Percentiles rank a stretch among this genome's conserved stretches.
These are phyloP conservation scores for Scrobipalpa costella DNA, from an alignment of 2,888 invertebrate species.

Conservation along the genomic window DNA sequence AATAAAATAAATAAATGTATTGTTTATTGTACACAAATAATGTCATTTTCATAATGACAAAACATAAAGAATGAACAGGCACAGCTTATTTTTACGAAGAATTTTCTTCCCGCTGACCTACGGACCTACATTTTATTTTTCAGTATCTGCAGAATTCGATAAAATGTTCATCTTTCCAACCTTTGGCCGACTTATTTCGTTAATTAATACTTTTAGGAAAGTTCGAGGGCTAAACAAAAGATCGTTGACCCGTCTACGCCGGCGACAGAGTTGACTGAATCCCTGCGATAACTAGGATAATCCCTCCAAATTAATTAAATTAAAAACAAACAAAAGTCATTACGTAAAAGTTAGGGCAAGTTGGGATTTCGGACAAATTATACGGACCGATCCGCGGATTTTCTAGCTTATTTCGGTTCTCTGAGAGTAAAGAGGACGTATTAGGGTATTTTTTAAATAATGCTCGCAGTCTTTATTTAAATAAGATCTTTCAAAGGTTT, in stretches of 20 bases:
- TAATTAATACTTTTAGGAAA: conserved; percentile 33
- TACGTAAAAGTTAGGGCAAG: conserved; percentile 59
- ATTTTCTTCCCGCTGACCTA: too few relatives aligned
- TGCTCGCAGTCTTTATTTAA: background rate
- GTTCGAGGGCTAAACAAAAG: conserved; percentile 47
- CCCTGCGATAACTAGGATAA: conserved; percentile 66
- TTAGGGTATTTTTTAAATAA: background rate
- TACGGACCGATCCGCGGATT: conserved; percentile 12
- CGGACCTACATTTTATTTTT: too few relatives aligned
- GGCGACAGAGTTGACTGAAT: conserved; percentile 62
- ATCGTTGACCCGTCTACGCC: conserved; percentile 50
- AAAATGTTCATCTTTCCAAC: background rate
- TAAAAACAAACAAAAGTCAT: conserved; percentile 74
- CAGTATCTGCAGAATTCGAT: background rate
- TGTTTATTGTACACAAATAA: background rate
- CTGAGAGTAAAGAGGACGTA: background rate
- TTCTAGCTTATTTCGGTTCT: background rate
- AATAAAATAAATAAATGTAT: too few relatives aligned
- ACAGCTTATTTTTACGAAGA: too few relatives aligned
- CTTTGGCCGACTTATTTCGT: conserved; percentile 4
- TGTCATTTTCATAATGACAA: too few relatives aligned
- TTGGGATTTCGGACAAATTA: conserved; percentile 46
- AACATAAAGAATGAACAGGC: too few relatives aligned
- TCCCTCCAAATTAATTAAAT: conserved; percentile 73
- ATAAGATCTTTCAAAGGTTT: too few relatives aligned